Evolutionary conservation across 92 coral and sea anemone genomes (phyloP).

Genomic region (Epizoanthus ramosus): DNA sequence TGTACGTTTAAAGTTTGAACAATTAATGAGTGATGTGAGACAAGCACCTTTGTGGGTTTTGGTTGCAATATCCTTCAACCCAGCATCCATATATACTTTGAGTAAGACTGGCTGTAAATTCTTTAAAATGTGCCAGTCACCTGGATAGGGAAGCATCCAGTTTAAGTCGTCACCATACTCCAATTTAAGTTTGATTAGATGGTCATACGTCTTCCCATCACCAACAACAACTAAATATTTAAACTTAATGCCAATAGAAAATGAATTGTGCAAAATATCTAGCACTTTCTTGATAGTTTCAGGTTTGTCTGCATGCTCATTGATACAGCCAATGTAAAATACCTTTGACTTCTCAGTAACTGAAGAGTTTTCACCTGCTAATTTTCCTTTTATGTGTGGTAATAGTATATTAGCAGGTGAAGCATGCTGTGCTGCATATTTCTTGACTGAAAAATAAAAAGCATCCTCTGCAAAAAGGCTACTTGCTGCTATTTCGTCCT

Average conservation of each 20-base stretch:
- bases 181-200: slow-evolving; percentile 2
- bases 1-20: neutral
- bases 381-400: neutral
- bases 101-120: slow-evolving; percentile 14
- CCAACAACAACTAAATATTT: slow-evolving; percentile 20
- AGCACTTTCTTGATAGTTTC: slow-evolving; percentile 28
- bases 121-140: slow-evolving; percentile 24
- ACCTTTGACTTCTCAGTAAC: slow-evolving; percentile 3
- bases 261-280: neutral
- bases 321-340: slow-evolving; percentile 10
- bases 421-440: no score
- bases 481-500: no score
- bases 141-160: slow-evolving; percentile 34
- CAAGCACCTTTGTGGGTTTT: neutral
- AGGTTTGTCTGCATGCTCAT: slow-evolving; percentile 14
- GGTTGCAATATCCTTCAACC: slow-evolving; percentile 15
- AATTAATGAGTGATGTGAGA: neutral
- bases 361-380: slow-evolving; percentile 3
- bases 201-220: slow-evolving; percentile 30
- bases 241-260: slow-evolving; percentile 4
- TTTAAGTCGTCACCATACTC: slow-evolving; percentile 5
- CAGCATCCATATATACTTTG: slow-evolving; percentile 24
- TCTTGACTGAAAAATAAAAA: no score
- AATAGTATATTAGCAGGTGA: no score
- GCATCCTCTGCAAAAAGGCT: no score